Percentiles rank a stretch among this genome's conserved stretches.
Evolutionary conservation across 2,888 invertebrate genomes (phyloP).

Genomic region (Nemapogon koenigi): DNA sequence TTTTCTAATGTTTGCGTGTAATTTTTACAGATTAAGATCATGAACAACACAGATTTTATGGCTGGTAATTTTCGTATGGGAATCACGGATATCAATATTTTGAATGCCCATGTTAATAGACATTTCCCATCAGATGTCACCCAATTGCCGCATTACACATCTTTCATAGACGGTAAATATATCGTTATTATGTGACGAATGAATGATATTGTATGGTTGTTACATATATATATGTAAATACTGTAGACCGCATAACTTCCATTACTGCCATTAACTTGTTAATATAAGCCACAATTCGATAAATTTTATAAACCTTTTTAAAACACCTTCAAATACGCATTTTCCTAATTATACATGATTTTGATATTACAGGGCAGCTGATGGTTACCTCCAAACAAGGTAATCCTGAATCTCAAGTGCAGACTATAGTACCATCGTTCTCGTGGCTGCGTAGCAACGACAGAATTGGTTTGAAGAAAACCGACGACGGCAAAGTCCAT

Average conservation of each 20-base stretch:
- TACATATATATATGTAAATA: too few species aligned
- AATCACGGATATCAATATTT: conserved; percentile 72
- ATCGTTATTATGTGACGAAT: too few species aligned
- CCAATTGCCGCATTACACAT: conserved; percentile 72
- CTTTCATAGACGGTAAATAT: conserved; percentile 68
- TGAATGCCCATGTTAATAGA: conserved; percentile 68
- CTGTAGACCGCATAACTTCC: too few species aligned
- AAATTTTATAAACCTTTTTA: too few species aligned
- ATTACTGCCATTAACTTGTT: too few species aligned
- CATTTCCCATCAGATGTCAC: conserved; percentile 70
- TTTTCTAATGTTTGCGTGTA: conserved; percentile 16
- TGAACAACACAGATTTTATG: conserved; percentile 67
- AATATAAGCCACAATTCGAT: too few species aligned
- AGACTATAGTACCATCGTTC: conserved; percentile 60
- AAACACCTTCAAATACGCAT: too few species aligned
- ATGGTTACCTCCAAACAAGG: too few species aligned
- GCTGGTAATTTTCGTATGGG: conserved; percentile 82
- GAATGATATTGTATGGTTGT: too few species aligned
- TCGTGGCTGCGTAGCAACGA: conserved; percentile 85
- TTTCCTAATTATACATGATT: too few species aligned
- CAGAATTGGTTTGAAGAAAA: conserved; percentile 76
- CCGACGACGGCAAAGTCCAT: conserved; percentile 72
- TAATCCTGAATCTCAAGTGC: too few species aligned
- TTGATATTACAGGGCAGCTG: too few species aligned
- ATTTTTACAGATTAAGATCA: conserved; percentile 54